Evolutionary conservation across 2,888 invertebrate species (phyloP).

Genomic region (Amphimallon solstitiale): DNA sequence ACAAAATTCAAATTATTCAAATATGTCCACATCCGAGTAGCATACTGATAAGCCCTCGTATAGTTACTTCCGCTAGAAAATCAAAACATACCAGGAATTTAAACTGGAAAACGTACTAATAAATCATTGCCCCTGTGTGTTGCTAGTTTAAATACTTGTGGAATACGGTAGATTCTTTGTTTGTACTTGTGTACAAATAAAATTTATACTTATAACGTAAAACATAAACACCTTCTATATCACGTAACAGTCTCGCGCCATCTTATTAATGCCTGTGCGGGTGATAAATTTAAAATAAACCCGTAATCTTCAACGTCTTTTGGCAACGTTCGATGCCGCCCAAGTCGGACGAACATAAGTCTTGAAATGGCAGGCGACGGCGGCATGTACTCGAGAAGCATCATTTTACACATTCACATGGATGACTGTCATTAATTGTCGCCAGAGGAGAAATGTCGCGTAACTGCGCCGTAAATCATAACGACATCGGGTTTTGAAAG

Average conservation of each 20-base stretch:
- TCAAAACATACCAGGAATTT: no score
- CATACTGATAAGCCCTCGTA: no score
- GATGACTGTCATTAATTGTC: constrained; percentile 46
- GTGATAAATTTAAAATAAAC: constrained; percentile 22
- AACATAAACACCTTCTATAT: no score
- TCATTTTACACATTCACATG: constrained; percentile 43
- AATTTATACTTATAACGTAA: neutral
- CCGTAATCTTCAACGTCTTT: constrained; percentile 15
- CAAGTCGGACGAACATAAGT: no score
- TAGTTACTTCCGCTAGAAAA: no score
- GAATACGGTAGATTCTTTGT: neutral
- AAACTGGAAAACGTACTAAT: no score
- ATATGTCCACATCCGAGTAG: no score
- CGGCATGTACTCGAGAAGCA: constrained; percentile 35
- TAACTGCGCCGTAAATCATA: constrained; percentile 44
- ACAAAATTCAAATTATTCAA: no score
- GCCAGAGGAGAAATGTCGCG: constrained; percentile 43
- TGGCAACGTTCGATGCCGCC: neutral
- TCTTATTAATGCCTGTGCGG: neutral
- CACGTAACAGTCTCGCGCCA: no score
- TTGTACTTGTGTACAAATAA: neutral
- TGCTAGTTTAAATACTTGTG: no score
- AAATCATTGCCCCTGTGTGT: no score
- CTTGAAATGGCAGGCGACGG: neutral
- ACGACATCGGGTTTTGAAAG: neutral